Base-by-base conservation (phyloP, 2,888 invertebrate species). In the Melanophora roralis region DNA sequence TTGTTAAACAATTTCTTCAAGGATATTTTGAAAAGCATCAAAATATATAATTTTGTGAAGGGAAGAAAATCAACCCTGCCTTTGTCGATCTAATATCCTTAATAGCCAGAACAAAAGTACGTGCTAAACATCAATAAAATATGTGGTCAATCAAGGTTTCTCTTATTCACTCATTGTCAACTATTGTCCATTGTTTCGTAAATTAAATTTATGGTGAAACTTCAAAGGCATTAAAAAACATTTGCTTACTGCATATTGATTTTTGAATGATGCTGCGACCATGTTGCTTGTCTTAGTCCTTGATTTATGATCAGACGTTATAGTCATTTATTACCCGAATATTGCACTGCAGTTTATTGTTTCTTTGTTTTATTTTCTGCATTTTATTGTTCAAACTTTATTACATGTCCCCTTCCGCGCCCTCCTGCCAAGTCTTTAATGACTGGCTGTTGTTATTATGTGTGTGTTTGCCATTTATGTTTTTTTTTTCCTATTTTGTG, bases 91-190 rank as follows among this genome's bases (percentile, higher is more conserved):
- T 60, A 68, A 69, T 40, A 51, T 59, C 16, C 34, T 45, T 71
- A 27, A 49, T 40, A 40, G 23, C 19, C 43, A 36, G 55, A 36
- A 55, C 57, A 49, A 62, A 65, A 47, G 55, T 36, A 79, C 71
- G 79, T 79, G 79, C 75, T 75, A 76, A 75, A 57, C 51, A 80
- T 72, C 60, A 72, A 57, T 67, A 71, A 32, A 73, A 77, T 81
- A 81, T 86, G 86, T 84, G 86, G 86, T 86, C 87, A 86, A 85
- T 86, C 87, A 86, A 85, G 85, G 84, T 83, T 84, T n/a, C 81
- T 78, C 82, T 78, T 81, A 51, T 62, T 34, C 45, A 11, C 21
- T 43, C 7, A 71, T 34, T 36, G 43, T 55, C 36, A 19, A 19
- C 38, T 34, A 16, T 36, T 40, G 38, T 34, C 32, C 59, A 53